Conservation (phyloP, 1,140 invertebrate species). For the Drosophila sulfurigaster region DNA sequence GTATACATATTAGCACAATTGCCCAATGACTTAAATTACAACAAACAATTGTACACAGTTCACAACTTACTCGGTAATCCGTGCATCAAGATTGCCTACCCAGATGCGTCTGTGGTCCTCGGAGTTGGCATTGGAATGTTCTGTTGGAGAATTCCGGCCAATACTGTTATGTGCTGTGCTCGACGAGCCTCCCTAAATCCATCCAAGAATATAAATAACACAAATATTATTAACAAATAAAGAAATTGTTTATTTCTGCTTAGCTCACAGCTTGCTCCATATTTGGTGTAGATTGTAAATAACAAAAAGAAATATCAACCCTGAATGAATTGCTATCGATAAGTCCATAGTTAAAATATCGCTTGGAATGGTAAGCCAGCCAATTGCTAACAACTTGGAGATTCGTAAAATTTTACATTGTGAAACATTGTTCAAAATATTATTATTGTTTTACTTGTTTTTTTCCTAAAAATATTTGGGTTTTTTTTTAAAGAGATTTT, state of each 20-base stretch:
- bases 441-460: too few species aligned
- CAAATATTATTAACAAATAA: not conserved
- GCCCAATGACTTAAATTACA: not conserved
- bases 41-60: constrained; percentile 22
- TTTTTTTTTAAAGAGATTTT: too few species aligned
- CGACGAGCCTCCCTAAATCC: not conserved
- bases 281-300: not conserved
- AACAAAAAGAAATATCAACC: not conserved
- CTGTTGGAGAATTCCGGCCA: not conserved
- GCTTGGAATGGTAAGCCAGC: too few species aligned
- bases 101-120: constrained; percentile 87
- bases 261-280: not conserved
- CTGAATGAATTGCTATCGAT: too few species aligned
- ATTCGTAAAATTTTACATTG: too few species aligned
- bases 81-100: constrained; percentile 95
- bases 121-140: constrained; percentile 2
- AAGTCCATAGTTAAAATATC: too few species aligned
- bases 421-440: too few species aligned
- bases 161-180: not conserved
- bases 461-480: too few species aligned
- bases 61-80: constrained; percentile 95
- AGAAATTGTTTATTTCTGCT: not conserved
- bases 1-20: constrained; percentile 75
- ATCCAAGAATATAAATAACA: not conserved
- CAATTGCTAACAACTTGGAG: too few species aligned